Conservation (phyloP, 2,888 invertebrate genomes). For the Lithodes maja region DNA sequence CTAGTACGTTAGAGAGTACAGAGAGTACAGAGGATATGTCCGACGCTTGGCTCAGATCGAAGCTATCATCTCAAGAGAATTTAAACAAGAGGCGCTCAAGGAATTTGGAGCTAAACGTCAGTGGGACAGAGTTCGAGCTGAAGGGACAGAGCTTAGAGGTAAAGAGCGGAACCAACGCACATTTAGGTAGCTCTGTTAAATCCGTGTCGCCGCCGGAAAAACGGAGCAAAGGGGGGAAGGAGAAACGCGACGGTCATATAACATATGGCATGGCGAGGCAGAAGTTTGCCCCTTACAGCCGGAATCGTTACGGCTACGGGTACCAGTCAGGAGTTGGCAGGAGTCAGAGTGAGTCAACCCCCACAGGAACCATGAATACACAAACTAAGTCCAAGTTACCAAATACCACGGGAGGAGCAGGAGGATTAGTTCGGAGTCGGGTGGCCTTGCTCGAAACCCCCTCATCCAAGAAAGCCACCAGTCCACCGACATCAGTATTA, state of each 20-base stretch:
- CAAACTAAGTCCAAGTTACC: conserved; percentile 20
- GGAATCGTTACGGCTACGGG: conserved; percentile 52
- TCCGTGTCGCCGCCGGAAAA: conserved; percentile 26
- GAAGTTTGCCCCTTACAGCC: conserved; percentile 66
- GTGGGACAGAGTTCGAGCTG: conserved; percentile 42
- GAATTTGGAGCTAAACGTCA: conserved; percentile 29
- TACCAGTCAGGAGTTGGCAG: conserved; percentile 40
- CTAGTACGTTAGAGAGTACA: conserved; percentile 34
- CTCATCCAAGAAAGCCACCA: conserved; percentile 17
- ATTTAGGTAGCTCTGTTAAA: not conserved
- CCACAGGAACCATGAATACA: not conserved
- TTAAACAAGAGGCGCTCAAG: conserved; percentile 21
- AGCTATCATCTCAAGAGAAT: not conserved
- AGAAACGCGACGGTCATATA: conserved; percentile 53
- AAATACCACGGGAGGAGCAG: not conserved
- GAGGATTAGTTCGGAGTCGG: conserved; percentile 47
- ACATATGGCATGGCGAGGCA: conserved; percentile 67
- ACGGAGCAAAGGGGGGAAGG: conserved; percentile 42
- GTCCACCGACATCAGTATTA: conserved; percentile 24
- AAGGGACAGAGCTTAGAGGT: conserved; percentile 36
- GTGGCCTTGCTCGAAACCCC: conserved; percentile 57
- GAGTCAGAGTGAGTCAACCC: not conserved
- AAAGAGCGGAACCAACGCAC: conserved; percentile 3
- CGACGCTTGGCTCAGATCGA: conserved; percentile 54
- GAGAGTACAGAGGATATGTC: conserved; percentile 56